Base-by-base conservation (phyloP, 2,888 invertebrate species). In the Drosophila pegasa region DNA sequence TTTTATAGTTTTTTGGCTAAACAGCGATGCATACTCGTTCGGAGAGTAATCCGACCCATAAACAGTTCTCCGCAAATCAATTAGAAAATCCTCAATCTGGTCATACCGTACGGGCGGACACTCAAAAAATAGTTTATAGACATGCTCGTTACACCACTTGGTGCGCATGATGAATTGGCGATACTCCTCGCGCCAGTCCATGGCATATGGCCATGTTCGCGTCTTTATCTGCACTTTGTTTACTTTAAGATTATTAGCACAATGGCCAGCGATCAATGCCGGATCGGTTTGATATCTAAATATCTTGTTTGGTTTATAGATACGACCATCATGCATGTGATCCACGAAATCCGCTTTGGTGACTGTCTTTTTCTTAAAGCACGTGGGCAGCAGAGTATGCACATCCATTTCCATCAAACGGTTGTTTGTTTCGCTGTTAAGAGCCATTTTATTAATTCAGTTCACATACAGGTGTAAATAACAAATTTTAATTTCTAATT, bases 131-230 rank as follows among this genome's bases (percentile, higher is more conserved):
- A 83, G 54, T 3, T 83, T 71, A 40, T 70, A 86, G 6, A 83
- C 57, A 5, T 71, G 16, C 43, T 84, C 76, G 20, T 85, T 84
- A 41, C 84, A 84, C 79, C 82, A 81, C 2, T 77, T 77, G 1
- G 79, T 58, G n/a, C 87, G 79, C 22, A 48, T 0, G 7, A 88
- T 7, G 33, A 73, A 85, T 20, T 85, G 79, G 0, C 55, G 48
- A 47, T 85, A 85, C 6, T 85, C 85, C 54, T 85, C 88, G 1
- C 85, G 88, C 79, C 81, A 81, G 56, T 81, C 69, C 84, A 77
- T 83, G 7, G 87, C 58, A n/a, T 65, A 61, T 1, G 85, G 88
- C 88, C 88, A 85, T 22, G 77, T 63, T 22, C 52, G 70, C 4
- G 85, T 85, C 27, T 40, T 71, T 7, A 58, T 31, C 40, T 88